Evolutionary conservation across 2,113 vertebrate species (phyloP).

Genomic region (Corythornis vintsioides): DNA sequence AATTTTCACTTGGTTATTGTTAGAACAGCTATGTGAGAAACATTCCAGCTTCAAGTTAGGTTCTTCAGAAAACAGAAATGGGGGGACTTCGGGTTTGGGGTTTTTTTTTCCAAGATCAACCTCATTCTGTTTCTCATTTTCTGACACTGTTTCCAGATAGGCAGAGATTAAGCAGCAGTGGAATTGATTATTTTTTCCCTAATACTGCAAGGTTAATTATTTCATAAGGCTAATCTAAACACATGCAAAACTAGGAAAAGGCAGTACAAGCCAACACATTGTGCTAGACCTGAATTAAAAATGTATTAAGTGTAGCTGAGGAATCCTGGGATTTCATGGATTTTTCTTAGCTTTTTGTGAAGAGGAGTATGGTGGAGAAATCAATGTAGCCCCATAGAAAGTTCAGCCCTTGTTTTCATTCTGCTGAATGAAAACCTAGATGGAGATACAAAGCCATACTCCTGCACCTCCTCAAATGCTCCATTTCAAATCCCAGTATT

Average conservation of each 20-base stretch:
- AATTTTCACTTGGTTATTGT: neutral
- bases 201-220: neutral
- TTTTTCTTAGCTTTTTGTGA: neutral
- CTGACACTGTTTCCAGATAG: neutral
- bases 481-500: neutral
- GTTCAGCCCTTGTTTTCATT: neutral
- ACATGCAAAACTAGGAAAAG: neutral
- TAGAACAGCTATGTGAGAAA: neutral
- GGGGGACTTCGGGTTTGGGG: neutral
- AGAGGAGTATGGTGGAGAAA: neutral
- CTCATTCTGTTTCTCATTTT: neutral
- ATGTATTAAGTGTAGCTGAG: neutral
- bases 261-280: neutral
- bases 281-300: neutral
- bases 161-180: neutral
- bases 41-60: neutral
- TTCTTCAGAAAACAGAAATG: neutral
- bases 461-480: neutral
- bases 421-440: neutral
- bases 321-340: neutral
- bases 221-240: neutral
- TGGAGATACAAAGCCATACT: neutral
- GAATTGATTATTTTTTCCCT: neutral
- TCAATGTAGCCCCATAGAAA: neutral
- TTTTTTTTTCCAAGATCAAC: neutral